Evolutionary conservation across 2,888 invertebrate genomes (phyloP).

Genomic region (Xylota segnis): DNA sequence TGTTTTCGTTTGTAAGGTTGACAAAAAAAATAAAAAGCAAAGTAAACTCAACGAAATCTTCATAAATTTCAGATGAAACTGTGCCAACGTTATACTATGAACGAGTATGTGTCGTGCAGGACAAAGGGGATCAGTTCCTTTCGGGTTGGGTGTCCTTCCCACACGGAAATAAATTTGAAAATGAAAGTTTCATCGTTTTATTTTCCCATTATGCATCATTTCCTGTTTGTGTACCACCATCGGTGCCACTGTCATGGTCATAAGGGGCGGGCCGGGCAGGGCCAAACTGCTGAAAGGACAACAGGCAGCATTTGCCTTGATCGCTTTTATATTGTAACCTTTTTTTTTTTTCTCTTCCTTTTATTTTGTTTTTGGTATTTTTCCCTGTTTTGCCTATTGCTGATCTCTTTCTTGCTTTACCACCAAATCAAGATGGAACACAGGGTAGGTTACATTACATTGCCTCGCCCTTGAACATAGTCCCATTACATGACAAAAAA

Average conservation of each 20-base stretch:
- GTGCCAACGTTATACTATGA: constrained; percentile 32
- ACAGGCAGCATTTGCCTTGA: constrained; percentile 52
- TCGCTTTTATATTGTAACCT: constrained; percentile 58
- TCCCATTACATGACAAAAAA: constrained; percentile 44
- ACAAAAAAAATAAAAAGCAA: background rate
- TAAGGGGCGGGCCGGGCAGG: background rate
- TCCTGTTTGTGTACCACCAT: constrained; percentile 25
- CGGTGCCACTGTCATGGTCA: constrained; percentile 16
- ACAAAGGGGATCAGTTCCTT: constrained; percentile 5
- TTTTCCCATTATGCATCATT: constrained; percentile 52
- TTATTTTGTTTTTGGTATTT: constrained; percentile 7
- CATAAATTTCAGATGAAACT: constrained; percentile 43
- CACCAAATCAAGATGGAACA: constrained; percentile 41
- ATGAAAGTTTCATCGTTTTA: constrained; percentile 61
- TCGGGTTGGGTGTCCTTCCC: constrained; percentile 20
- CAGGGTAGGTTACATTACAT: constrained; percentile 43
- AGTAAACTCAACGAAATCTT: constrained; percentile 9
- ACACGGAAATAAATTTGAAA: constrained; percentile 57
- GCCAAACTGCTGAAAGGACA: constrained; percentile 41
- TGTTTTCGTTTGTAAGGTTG: background rate
- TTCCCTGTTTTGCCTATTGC: constrained; percentile 33
- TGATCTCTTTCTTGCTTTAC: constrained; percentile 17
- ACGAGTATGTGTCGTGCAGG: constrained; percentile 32
- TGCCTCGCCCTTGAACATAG: constrained; percentile 50
- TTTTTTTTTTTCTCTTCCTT: constrained; percentile 20